These are phyloP conservation scores for Erebia ligea DNA, from an alignment of 2,888 invertebrate genomes.

Conservation along the genomic window DNA sequence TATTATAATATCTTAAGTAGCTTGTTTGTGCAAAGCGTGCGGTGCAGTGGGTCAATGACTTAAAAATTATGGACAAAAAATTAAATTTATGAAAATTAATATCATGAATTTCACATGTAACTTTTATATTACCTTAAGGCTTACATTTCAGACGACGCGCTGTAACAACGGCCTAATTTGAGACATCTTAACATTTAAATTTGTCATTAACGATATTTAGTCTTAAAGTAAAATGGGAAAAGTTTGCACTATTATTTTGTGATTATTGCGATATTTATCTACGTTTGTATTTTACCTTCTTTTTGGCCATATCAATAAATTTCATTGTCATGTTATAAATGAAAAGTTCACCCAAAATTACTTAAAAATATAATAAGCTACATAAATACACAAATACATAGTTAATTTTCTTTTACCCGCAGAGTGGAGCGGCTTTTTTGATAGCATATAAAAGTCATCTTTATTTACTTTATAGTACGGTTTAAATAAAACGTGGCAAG, in stretches of 20 bases:
- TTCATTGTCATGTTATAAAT: background rate
- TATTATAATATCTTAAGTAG: too few species aligned
- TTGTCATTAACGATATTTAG: background rate
- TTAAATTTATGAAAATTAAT: too few species aligned
- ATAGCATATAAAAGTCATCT: too few species aligned
- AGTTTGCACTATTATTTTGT: constrained; percentile 1
- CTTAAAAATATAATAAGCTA: background rate
- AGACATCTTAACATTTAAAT: background rate
- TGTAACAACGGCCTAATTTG: background rate
- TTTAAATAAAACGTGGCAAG: too few species aligned
- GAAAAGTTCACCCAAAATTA: background rate
- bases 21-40: too few species aligned
- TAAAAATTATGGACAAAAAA: too few species aligned
- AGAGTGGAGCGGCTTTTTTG: background rate
- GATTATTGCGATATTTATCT: background rate
- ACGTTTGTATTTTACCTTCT: background rate
- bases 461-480: too few species aligned
- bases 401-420: too few species aligned
- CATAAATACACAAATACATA: background rate
- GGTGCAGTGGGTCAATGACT: too few species aligned
- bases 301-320: background rate
- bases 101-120: background rate
- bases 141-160: background rate
- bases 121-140: background rate
- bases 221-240: background rate